Conservation (phyloP, 1,140 invertebrate genomes). For the Amyelois transitella region DNA sequence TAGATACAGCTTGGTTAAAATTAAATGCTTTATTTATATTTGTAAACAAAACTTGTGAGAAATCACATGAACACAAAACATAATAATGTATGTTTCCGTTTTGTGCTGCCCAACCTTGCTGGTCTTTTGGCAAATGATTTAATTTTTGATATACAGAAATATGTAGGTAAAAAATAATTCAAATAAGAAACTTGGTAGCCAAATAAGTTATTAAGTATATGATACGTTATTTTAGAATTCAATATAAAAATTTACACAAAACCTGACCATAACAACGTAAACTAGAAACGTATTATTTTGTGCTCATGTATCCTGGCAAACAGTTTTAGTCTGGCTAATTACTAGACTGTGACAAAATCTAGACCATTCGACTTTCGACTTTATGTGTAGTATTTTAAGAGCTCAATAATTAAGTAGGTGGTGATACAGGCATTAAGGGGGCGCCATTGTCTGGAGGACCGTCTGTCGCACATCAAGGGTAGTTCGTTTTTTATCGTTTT, state of each 20-base stretch:
- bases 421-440: conserved; percentile 4
- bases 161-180: no score
- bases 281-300: not conserved
- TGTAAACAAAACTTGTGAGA: no score
- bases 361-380: not conserved
- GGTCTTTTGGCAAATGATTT: no score
- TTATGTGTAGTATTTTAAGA: not conserved
- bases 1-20: no score
- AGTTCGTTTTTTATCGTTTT: conserved; percentile 6
- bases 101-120: no score
- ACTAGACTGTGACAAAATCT: not conserved
- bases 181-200: no score
- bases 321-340: not conserved
- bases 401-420: not conserved
- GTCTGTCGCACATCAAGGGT: conserved; percentile 3
- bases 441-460: conserved; percentile 1
- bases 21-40: no score
- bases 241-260: not conserved
- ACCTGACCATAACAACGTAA: not conserved
- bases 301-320: not conserved
- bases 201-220: no score
- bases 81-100: no score
- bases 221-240: no score
- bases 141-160: no score
- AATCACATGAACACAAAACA: no score